phyloP scores from a whole-genome alignment of 2,888 invertebrate genomes.

The Drosophila tanythrix region DNA sequence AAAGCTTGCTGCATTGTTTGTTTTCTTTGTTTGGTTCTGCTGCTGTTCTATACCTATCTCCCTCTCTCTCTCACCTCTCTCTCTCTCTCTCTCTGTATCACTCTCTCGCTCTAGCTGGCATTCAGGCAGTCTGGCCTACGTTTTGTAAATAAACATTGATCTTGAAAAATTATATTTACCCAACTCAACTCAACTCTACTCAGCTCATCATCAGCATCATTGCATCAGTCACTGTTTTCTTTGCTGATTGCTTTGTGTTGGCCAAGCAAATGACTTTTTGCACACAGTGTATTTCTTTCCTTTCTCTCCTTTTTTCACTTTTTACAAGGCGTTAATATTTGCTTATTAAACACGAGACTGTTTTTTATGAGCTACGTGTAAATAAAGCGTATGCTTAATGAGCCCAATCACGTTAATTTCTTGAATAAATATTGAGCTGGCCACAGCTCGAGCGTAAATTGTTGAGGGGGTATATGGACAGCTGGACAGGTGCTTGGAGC shows the following conservation, averaged over 20 bases:
- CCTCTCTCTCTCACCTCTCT: neutral
- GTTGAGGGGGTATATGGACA: neutral
- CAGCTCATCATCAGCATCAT: slow-evolving; percentile 77
- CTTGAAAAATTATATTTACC: slow-evolving; percentile 80
- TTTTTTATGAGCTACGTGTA: slow-evolving; percentile 52
- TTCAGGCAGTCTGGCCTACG: slow-evolving; percentile 72
- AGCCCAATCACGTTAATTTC: slow-evolving; percentile 80
- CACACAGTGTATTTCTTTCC: neutral
- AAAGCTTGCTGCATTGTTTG: slow-evolving; percentile 73
- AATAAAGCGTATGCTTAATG: slow-evolving; percentile 71
- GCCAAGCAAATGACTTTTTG: slow-evolving; percentile 53
- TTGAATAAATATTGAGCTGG: slow-evolving; percentile 56
- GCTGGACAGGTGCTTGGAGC: slow-evolving; percentile 29
- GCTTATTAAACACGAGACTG: slow-evolving; percentile 72
- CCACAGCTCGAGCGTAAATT: slow-evolving; percentile 63
- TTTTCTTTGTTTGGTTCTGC: slow-evolving; percentile 26
- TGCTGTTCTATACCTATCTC: neutral
- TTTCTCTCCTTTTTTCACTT: slow-evolving; percentile 2
- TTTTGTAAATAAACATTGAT: slow-evolving; percentile 79
- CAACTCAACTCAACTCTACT: slow-evolving; percentile 52
- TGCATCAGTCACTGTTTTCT: slow-evolving; percentile 65
- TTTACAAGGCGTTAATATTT: slow-evolving; percentile 75
- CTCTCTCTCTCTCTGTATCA: neutral
- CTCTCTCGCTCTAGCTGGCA: slow-evolving; percentile 55
- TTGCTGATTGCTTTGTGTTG: slow-evolving; percentile 75